Conservation (phyloP, 2,888 invertebrate species). For the Dione vanillae region DNA sequence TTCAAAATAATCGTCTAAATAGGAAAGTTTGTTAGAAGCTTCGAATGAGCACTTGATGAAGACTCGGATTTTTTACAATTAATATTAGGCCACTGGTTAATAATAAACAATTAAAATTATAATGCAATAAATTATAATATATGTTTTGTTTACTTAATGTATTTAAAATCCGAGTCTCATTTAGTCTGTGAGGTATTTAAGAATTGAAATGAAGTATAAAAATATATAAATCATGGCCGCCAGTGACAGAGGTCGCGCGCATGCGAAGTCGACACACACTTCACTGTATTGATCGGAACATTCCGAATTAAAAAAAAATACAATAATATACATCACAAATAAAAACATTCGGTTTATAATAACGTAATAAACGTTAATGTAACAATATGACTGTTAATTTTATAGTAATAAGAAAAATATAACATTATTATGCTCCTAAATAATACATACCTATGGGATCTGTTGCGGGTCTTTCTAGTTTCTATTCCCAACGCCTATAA, state of each 20-base stretch:
- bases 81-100: conserved; percentile 21
- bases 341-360: not conserved
- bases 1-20: conserved; percentile 69
- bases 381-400: not conserved
- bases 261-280: conserved; percentile 9
- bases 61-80: conserved; percentile 18
- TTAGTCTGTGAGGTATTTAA: conserved; percentile 11
- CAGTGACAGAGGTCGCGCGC: not conserved
- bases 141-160: not conserved
- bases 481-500: conserved; percentile 62
- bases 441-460: conserved; percentile 31
- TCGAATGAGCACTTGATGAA: conserved; percentile 9
- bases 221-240: conserved; percentile 18
- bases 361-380: not conserved
- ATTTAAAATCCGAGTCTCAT: conserved; percentile 1
- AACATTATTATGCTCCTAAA: conserved; percentile 18
- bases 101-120: not conserved
- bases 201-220: conserved; percentile 22
- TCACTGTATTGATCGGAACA: conserved; percentile 19
- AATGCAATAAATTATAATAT: not conserved
- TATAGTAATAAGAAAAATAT: not conserved
- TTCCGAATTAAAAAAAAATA: not conserved
- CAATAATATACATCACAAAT: not conserved
- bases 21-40: conserved; percentile 27
- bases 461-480: conserved; percentile 54